Percentiles rank a stretch among this genome's conserved stretches.
phyloP scores from a whole-genome alignment of 2,797 vertebrate genomes.

The Sardinella longiceps region DNA sequence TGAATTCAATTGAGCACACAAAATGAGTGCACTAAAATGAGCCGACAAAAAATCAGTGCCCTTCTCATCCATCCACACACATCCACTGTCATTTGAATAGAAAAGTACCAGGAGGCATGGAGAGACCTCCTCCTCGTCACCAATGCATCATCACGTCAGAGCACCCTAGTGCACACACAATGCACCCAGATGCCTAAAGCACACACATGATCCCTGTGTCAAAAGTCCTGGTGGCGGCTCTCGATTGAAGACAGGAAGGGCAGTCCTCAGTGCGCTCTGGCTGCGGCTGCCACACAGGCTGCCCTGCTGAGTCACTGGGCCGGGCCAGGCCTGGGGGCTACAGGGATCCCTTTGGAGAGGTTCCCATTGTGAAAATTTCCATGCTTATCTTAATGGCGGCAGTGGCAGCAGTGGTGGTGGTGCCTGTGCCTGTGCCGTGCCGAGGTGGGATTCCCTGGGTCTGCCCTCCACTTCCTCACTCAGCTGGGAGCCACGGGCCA shows the following conservation, averaged over 20 bases:
- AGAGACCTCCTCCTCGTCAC: not conserved
- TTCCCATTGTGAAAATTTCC: conserved; percentile 61
- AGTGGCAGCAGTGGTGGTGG: not conserved
- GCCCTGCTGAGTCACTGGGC: conserved; percentile 13
- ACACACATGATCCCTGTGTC: not conserved
- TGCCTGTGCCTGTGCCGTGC: conserved; percentile 41
- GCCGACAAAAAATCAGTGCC: not conserved
- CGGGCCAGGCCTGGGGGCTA: conserved; percentile 23
- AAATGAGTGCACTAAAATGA: not conserved
- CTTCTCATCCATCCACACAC: not conserved
- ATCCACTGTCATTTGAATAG: not conserved
- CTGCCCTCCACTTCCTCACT: conserved; percentile 68
- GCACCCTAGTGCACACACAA: not conserved
- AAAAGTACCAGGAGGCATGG: conserved; percentile 1
- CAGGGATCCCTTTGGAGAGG: conserved; percentile 48
- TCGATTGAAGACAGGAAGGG: not conserved
- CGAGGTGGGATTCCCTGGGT: conserved; percentile 69
- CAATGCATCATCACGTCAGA: not conserved
- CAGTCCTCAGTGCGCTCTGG: not conserved
- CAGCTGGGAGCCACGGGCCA: conserved; percentile 63
- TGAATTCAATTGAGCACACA: not conserved
- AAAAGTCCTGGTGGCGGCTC: not conserved
- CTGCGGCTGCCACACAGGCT: not conserved
- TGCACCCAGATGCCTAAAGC: not conserved
- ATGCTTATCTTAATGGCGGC: conserved; percentile 51